A percentile compares a stretch with the other conserved stretches of the same genome.
Evolutionary conservation across 2,888 invertebrate genomes (phyloP).

Genomic region (Crematogaster levior): DNA sequence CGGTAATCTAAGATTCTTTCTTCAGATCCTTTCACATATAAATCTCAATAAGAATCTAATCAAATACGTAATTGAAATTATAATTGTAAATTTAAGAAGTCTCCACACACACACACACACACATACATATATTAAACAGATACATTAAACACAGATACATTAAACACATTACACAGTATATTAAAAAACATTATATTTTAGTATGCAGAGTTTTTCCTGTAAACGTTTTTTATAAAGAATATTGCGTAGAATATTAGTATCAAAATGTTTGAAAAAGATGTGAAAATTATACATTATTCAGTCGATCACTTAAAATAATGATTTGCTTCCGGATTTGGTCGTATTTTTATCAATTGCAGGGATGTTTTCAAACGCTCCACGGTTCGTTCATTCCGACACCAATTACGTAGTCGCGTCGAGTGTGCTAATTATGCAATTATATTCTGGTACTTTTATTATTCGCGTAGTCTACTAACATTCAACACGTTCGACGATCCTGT

Average conservation of each 20-base stretch:
- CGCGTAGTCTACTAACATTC: slow-evolving; percentile 31
- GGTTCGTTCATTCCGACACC: slow-evolving; percentile 7
- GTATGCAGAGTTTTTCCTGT: background rate
- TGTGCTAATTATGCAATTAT: slow-evolving; percentile 36
- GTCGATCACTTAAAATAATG: slow-evolving; percentile 9
- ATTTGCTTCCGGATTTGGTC: background rate
- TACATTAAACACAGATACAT: no score
- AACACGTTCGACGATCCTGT: slow-evolving; percentile 55
- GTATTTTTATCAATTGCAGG: background rate
- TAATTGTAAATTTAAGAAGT: background rate
- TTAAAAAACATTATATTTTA: background rate
- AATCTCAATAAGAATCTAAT: background rate
- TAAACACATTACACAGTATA: no score
- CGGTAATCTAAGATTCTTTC: background rate
- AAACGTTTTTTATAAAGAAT: no score
- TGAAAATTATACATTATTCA: background rate
- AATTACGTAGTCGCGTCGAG: slow-evolving; percentile 31
- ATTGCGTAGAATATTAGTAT: no score
- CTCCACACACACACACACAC: no score
- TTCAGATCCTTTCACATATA: background rate
- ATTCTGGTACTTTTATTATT: slow-evolving; percentile 9
- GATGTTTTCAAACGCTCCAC: background rate
- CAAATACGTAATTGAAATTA: background rate
- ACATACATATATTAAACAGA: no score
- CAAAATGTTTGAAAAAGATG: background rate